Conservation (phyloP, 2,888 invertebrate genomes). For the Caenorhabditis doughertyi region DNA sequence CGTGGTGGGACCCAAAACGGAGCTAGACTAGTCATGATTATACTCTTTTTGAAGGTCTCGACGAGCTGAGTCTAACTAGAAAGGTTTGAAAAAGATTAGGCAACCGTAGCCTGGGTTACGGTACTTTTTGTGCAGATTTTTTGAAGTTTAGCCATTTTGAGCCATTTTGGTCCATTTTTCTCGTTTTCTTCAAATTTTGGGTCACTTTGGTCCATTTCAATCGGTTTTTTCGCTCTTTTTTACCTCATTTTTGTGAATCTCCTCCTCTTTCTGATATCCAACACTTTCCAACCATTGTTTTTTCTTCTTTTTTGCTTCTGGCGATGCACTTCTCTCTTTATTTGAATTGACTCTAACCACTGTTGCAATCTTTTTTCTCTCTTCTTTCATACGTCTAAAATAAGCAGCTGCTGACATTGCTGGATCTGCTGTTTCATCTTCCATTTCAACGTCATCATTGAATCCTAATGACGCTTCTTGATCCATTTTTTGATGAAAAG, state of each 20-base stretch:
- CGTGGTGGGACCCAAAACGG: too few species aligned
- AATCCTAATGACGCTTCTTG: conserved; percentile 58
- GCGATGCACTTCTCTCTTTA: conserved; percentile 11
- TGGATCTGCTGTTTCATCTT: conserved; percentile 6
- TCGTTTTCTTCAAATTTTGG: too few species aligned
- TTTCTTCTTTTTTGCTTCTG: conserved; percentile 46
- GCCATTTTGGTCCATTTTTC: too few species aligned
- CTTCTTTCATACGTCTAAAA: conserved; percentile 45
- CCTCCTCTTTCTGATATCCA: conserved; percentile 11
- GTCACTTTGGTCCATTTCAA: background rate
- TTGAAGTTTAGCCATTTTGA: too few species aligned
- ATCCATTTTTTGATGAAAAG: conserved; percentile 35
- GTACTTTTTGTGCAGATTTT: too few species aligned
- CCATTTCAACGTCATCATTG: conserved; percentile 35
- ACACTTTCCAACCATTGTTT: conserved; percentile 40
- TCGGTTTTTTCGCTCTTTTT: background rate
- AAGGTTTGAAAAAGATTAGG: too few species aligned
- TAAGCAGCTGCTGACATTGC: conserved; percentile 53
- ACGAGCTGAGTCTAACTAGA: too few species aligned
- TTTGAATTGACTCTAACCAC: conserved; percentile 12
- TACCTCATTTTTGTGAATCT: conserved; percentile 1
- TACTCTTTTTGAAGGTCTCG: too few species aligned
- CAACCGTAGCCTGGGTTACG: too few species aligned
- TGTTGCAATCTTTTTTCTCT: conserved; percentile 3
- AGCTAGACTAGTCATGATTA: too few species aligned